Evolutionary conservation across 2,113 vertebrate species (phyloP).

Genomic region (Petaurus breviceps): DNA sequence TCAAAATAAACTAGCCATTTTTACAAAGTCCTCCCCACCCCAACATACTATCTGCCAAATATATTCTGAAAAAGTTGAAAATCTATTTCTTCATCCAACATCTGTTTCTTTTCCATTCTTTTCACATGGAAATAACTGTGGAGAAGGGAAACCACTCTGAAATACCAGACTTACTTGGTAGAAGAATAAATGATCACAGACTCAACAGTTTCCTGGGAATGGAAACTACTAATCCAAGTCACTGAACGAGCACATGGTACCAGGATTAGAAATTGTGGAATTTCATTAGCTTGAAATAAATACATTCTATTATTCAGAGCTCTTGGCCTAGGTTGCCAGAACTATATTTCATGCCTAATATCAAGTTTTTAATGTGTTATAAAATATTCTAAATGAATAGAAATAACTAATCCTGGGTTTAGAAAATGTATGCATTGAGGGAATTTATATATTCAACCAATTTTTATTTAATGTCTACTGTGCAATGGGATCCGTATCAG

Average conservation of each 20-base stretch:
- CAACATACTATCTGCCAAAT: slow-evolving; percentile 57
- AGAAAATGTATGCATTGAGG: slow-evolving; percentile 42
- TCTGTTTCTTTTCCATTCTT: slow-evolving; percentile 76
- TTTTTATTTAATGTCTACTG: slow-evolving; percentile 7
- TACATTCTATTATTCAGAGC: not conserved
- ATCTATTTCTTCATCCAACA: slow-evolving; percentile 55
- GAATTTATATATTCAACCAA: not conserved
- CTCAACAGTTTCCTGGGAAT: slow-evolving; percentile 64
- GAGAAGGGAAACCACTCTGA: slow-evolving; percentile 73
- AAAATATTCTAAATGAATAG: slow-evolving; percentile 42
- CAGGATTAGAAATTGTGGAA: slow-evolving; percentile 19
- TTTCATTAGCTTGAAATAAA: slow-evolving; percentile 29
- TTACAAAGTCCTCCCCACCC: slow-evolving; percentile 39
- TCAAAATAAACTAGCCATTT: slow-evolving; percentile 53
- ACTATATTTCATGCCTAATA: not conserved
- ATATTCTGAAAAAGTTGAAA: slow-evolving; percentile 69
- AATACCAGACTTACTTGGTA: slow-evolving; percentile 76
- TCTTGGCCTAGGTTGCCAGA: slow-evolving; percentile 25
- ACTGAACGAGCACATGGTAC: slow-evolving; percentile 62
- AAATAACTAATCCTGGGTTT: slow-evolving; percentile 6
- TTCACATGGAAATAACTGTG: slow-evolving; percentile 74
- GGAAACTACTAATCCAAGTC: slow-evolving; percentile 70
- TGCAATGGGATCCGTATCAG: not conserved
- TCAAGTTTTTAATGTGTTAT: slow-evolving; percentile 2
- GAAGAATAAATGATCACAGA: slow-evolving; percentile 73